Base-by-base conservation (phyloP, 2,888 invertebrate genomes). In the Polydrusus cervinus region DNA sequence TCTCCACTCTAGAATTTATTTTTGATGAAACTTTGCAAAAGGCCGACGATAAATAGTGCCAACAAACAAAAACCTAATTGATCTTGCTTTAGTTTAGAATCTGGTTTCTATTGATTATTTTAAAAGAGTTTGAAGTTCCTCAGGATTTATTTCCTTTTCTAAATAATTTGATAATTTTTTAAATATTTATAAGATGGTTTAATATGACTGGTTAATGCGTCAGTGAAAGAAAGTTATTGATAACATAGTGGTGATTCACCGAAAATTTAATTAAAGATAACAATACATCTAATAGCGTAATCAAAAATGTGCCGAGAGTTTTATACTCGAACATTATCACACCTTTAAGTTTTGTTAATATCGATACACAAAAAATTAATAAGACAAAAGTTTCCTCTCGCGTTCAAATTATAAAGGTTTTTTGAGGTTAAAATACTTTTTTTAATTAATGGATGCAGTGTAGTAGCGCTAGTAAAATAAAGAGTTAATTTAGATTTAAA, bases 21-120 rank as follows among this genome's bases (percentile, higher is more conserved):
- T 60, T 47, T 47, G 51, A 66, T 71, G 25, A 71, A 65, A 66
- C 47, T 60, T 71, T 72, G 25, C 57, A 66, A 72, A 72, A 66
- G 60, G 72, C 65, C 43, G 51, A 49, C 64, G 47, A 30, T 61
- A 30, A 65, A 72, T 66, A 72, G 72, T 60, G 72, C 66, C 62
- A 74, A 74, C 74, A 74, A 74, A 74, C 74, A 74, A 74, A 68
- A 69, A 53, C 62, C 38, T 38, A 49, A 74, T 74, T 62, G 73
- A 73, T 73, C 73, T 67, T 67, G 51, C 14, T 43, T 57, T 16
- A 67, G 73, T 73, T 73, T 73, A 47, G 67, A 73, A 67, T 74
- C 74, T 74, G 74, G 55, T 69, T 74, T 74, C 38, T 67, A 34
- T 69, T 69, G 74, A 64, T 74, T 74, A 74, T 69, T 68, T 74